A percentile compares a stretch with the other conserved stretches of the same genome.
These are phyloP conservation scores for Nephrotoma appendiculata DNA, from an alignment of 2,888 invertebrate species.

Conservation along the genomic window DNA sequence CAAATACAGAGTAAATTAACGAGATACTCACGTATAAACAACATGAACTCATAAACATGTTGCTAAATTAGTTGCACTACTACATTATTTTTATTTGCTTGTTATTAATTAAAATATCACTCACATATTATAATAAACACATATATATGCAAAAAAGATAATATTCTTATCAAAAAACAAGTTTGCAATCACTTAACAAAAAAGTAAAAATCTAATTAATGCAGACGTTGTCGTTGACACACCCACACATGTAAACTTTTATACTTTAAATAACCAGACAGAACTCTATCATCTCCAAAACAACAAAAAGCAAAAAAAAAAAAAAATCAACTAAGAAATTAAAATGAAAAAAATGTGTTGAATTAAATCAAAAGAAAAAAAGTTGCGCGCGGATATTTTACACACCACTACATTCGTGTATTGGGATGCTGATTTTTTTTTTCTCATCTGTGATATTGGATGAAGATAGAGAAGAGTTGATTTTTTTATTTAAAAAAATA, in stretches of 20 bases:
- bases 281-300: conserved; percentile 2
- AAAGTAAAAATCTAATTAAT: background rate
- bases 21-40: conserved; percentile 2
- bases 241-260: conserved; percentile 4
- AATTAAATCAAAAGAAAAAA: conserved; percentile 3
- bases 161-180: background rate
- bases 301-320: background rate
- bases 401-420: conserved; percentile 1
- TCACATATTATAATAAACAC: background rate
- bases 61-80: background rate
- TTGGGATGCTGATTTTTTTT: background rate
- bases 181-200: background rate
- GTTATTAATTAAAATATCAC: background rate
- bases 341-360: background rate
- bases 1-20: background rate
- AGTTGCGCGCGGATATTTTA: conserved; percentile 5
- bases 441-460: background rate
- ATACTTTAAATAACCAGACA: conserved; percentile 3
- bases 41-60: conserved; percentile 5
- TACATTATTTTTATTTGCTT: background rate
- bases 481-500: conserved; percentile 4
- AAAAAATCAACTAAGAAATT: conserved; percentile 1
- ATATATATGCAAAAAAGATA: background rate
- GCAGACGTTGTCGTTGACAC: conserved; percentile 5
- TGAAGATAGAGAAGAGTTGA: conserved; percentile 1